Conservation (phyloP, 37 sponge, comb jelly and placozoan genomes). For the Beroe forskalii region DNA sequence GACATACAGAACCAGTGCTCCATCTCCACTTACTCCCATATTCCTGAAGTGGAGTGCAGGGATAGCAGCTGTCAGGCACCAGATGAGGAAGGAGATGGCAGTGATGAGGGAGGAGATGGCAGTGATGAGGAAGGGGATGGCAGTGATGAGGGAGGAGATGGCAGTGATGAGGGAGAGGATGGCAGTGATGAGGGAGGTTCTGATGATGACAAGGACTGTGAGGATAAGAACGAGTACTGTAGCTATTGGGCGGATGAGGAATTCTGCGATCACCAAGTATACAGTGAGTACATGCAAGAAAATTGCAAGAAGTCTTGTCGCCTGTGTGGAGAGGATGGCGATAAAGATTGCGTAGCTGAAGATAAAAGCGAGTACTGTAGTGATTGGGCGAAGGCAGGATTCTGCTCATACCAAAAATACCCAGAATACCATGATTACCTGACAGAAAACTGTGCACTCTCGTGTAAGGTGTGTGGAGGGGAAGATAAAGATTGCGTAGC, state of each 20-base stretch:
- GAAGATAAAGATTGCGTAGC: neutral
- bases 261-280: too few relatives aligned
- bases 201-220: neutral
- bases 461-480: neutral
- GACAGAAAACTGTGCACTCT: neutral
- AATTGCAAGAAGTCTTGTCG: too few relatives aligned
- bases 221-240: neutral
- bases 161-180: neutral
- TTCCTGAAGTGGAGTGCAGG: conserved; percentile 2
- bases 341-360: too few relatives aligned
- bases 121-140: neutral
- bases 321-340: too few relatives aligned
- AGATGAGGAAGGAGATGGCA: neutral
- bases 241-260: neutral
- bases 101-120: conserved; percentile 9
- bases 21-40: conserved; percentile 10
- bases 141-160: neutral
- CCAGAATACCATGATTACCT: neutral
- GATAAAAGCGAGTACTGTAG: neutral
- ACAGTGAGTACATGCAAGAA: too few relatives aligned
- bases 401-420: too few relatives aligned
- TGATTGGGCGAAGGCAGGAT: neutral
- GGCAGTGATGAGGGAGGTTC: neutral
- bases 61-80: neutral
- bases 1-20: conserved; percentile 24